A percentile compares a stretch with the other conserved stretches of the same genome.
These are phyloP conservation scores for Nemotelus pantherinus DNA, from an alignment of 2,888 invertebrate species.

Conservation along the genomic window DNA sequence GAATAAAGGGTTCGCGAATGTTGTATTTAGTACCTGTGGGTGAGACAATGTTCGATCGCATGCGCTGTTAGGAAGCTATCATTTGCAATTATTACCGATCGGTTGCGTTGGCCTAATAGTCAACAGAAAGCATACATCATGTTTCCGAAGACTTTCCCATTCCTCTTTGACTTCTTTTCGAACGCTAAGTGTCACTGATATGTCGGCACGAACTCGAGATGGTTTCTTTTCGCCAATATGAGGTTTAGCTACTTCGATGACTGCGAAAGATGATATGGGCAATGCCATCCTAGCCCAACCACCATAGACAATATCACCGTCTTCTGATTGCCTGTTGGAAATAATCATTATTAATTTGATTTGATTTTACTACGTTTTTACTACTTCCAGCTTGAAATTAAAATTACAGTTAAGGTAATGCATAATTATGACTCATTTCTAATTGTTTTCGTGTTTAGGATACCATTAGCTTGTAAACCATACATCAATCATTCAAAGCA, in stretches of 20 bases:
- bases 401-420: too few species aligned
- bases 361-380: too few species aligned
- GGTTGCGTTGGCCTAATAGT: slow-evolving; percentile 86
- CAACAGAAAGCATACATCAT: slow-evolving; percentile 97
- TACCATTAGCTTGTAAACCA: too few species aligned
- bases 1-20: slow-evolving; percentile 84
- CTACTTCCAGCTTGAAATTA: too few species aligned
- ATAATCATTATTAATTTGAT: too few species aligned
- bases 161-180: slow-evolving; percentile 91
- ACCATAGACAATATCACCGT: slow-evolving; percentile 86
- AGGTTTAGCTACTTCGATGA: slow-evolving; percentile 93
- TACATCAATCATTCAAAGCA: too few species aligned
- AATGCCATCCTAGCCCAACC: slow-evolving; percentile 99
- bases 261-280: slow-evolving; percentile 89
- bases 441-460: too few species aligned
- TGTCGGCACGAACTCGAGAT: slow-evolving; percentile 93
- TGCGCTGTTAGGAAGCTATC: slow-evolving; percentile 19
- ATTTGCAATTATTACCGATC: slow-evolving; percentile 71
- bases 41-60: neutral
- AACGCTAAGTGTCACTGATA: slow-evolving; percentile 91
- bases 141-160: slow-evolving; percentile 96
- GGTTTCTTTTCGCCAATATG: slow-evolving; percentile 95
- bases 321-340: slow-evolving; percentile 79
- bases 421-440: too few species aligned
- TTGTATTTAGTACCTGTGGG: slow-evolving; percentile 78